Evolutionary conservation across 2,113 vertebrate species (phyloP).

Genomic region (Lophius piscatorius): DNA sequence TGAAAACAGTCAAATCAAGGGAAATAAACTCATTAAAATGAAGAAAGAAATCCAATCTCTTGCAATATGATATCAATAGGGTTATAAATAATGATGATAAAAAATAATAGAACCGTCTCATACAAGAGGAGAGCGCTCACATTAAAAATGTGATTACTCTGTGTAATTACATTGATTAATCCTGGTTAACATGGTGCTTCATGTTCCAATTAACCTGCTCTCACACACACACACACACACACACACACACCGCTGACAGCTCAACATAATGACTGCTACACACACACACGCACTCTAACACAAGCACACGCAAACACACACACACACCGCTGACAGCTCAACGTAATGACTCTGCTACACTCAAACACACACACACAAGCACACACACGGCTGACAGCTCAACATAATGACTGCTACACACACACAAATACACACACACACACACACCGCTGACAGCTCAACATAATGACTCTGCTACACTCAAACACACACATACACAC

Average conservation of each 20-base stretch:
- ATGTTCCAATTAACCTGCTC: conserved; percentile 66
- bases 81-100: neutral
- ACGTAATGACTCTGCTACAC: no score
- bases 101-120: conserved; percentile 5
- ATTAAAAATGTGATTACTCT: conserved; percentile 37
- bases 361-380: no score
- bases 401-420: neutral
- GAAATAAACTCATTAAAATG: no score
- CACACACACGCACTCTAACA: conserved; percentile 12
- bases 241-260: conserved; percentile 35
- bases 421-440: conserved; percentile 13
- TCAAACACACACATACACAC: conserved; percentile 8
- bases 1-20: no score
- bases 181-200: conserved; percentile 49
- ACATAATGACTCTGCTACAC: no score
- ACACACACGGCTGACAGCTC: neutral
- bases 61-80: neutral
- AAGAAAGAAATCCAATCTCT: neutral
- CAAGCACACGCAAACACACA: no score
- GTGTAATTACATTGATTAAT: conserved; percentile 68
- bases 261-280: conserved; percentile 31
- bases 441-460: no score
- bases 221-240: no score
- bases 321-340: no score
- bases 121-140: neutral